Percentiles rank a stretch among this genome's conserved stretches.
These are phyloP conservation scores for Musca domestica DNA, from an alignment of 1,140 invertebrate species.

Conservation along the genomic window DNA sequence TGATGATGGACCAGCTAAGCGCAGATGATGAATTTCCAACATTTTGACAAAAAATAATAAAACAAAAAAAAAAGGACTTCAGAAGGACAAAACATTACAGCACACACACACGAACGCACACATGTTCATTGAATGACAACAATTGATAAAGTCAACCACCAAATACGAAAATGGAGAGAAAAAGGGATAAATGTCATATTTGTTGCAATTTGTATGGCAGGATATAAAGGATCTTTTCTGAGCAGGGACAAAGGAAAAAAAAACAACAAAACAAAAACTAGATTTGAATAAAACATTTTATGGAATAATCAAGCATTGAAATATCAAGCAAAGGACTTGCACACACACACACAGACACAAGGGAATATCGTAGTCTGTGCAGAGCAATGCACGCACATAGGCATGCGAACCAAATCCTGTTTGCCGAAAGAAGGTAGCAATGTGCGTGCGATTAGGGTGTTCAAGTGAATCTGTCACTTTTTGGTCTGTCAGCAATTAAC, in stretches of 20 bases:
- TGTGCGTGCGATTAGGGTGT: slow-evolving; percentile 28
- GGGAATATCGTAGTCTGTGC: background rate
- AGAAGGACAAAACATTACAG: too few species aligned
- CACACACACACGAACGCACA: slow-evolving; percentile 9
- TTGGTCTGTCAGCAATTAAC: slow-evolving; percentile 54
- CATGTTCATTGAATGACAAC: background rate
- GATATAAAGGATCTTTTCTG: background rate
- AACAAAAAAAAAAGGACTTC: background rate
- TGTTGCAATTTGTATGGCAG: slow-evolving; percentile 22
- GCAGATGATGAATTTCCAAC: slow-evolving; percentile 20
- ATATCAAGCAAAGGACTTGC: background rate
- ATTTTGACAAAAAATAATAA: slow-evolving; percentile 20
- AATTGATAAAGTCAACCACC: slow-evolving; percentile 21
- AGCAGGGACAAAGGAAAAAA: background rate
- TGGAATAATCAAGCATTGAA: slow-evolving; percentile 12
- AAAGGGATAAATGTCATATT: slow-evolving; percentile 24
- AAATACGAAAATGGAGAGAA: background rate
- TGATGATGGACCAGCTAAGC: slow-evolving; percentile 27
- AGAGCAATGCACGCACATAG: background rate
- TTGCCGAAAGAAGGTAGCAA: background rate
- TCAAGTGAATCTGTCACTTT: slow-evolving; percentile 30
- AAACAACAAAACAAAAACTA: background rate
- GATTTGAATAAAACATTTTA: background rate
- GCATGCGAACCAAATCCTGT: slow-evolving; percentile 14
- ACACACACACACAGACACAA: background rate